Evolutionary conservation across 2,113 vertebrate genomes (phyloP).

Genomic region (Neodontobutis hainanensis): DNA sequence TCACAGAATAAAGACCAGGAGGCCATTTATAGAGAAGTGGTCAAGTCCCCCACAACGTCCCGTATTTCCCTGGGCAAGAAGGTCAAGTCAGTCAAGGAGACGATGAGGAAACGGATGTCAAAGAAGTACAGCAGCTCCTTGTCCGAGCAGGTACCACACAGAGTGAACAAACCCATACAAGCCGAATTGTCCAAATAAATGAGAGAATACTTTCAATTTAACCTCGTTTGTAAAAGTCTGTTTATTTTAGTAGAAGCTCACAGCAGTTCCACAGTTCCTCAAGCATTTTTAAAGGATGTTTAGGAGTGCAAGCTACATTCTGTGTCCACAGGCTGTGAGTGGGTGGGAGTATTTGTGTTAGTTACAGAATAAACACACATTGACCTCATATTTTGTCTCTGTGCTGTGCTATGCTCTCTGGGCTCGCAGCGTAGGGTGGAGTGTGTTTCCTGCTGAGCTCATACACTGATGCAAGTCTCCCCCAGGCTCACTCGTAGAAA

Average conservation of each 20-base stretch:
- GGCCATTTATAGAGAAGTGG: constrained; percentile 91
- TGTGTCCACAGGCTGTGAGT: constrained; percentile 54
- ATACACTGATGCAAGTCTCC: constrained; percentile 65
- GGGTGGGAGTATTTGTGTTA: constrained; percentile 70
- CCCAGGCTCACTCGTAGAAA: constrained; percentile 40
- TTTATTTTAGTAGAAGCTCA: constrained; percentile 1
- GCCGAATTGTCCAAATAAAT: neutral
- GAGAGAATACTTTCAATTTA: neutral
- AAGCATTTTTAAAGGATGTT: constrained; percentile 53
- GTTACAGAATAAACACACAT: constrained; percentile 70
- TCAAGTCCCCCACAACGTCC: constrained; percentile 92
- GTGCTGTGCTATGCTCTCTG: constrained; percentile 29
- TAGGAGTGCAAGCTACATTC: constrained; percentile 36
- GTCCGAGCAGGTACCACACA: constrained; percentile 87
- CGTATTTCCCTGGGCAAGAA: constrained; percentile 97
- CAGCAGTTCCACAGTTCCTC: constrained; percentile 6
- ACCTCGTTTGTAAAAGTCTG: neutral
- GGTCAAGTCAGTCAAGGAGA: constrained; percentile 98
- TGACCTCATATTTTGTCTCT: constrained; percentile 23
- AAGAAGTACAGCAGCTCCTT: constrained; percentile 96
- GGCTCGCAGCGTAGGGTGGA: constrained; percentile 48
- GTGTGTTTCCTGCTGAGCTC: constrained; percentile 52
- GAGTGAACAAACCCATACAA: neutral
- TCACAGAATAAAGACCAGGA: constrained; percentile 88
- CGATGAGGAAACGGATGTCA: constrained; percentile 98